Conservation (phyloP, 2,888 invertebrate genomes). For the Cordilura impudica region DNA sequence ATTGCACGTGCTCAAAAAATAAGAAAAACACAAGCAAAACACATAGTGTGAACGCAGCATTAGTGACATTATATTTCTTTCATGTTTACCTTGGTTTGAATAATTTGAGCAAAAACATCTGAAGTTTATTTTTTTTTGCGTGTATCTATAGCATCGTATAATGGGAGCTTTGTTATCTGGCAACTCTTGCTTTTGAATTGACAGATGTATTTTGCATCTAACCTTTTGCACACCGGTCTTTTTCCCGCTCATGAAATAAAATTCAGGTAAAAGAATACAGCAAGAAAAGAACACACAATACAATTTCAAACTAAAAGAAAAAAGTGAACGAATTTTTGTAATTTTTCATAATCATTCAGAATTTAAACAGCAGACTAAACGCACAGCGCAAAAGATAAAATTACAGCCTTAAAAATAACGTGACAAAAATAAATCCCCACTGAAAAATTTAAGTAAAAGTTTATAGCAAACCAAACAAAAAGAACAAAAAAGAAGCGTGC, state of each 20-base stretch:
- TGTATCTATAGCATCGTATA: too few relatives aligned
- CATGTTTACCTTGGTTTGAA: too few relatives aligned
- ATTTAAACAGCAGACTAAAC: not conserved
- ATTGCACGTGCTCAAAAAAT: too few relatives aligned
- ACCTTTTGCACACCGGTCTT: slow-evolving; percentile 32
- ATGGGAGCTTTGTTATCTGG: too few relatives aligned
- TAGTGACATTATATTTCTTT: too few relatives aligned
- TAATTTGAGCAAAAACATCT: too few relatives aligned
- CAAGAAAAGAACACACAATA: not conserved
- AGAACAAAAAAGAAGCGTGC: not conserved
- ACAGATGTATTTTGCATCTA: slow-evolving; percentile 51
- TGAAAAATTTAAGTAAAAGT: not conserved
- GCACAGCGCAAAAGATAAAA: not conserved
- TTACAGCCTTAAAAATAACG: slow-evolving; percentile 25
- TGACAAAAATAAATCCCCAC: not conserved
- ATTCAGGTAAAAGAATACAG: slow-evolving; percentile 21
- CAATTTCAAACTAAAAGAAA: not conserved
- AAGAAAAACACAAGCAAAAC: too few relatives aligned
- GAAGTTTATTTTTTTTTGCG: too few relatives aligned
- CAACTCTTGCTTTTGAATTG: slow-evolving; percentile 9
- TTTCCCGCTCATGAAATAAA: slow-evolving; percentile 51
- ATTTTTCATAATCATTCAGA: slow-evolving; percentile 8
- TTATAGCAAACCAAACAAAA: not conserved
- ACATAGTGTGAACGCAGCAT: too few relatives aligned
- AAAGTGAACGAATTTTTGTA: not conserved